Evolutionary conservation across 2,113 vertebrate species (phyloP).

Genomic region (Saguinus imperator): DNA sequence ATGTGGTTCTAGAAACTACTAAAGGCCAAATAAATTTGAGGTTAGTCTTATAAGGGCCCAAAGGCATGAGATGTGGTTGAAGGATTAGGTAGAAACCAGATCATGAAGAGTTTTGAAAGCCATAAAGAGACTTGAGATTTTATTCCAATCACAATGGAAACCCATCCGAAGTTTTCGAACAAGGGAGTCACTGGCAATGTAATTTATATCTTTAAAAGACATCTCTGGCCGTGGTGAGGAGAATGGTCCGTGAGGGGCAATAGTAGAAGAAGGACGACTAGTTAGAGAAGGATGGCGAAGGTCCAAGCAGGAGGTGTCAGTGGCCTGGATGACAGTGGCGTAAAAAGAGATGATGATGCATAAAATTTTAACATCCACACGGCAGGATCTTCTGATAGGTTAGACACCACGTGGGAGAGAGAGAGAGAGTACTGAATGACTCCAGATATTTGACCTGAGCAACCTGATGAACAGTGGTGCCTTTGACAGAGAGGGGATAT

Average conservation of each 20-base stretch:
- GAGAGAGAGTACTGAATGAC: background rate
- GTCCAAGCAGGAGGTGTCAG: background rate
- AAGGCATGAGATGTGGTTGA: background rate
- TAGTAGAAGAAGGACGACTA: background rate
- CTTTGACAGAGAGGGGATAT: background rate
- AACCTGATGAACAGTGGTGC: background rate
- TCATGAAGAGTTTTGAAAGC: background rate
- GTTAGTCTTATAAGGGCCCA: background rate
- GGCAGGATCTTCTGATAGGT: background rate
- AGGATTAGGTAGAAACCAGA: background rate
- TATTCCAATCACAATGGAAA: background rate
- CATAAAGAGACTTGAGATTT: background rate
- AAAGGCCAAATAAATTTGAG: background rate
- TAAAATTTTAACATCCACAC: background rate
- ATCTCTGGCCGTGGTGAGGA: background rate
- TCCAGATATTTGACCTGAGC: background rate
- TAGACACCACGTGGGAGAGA: background rate
- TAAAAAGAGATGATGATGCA: background rate
- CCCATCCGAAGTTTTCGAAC: background rate
- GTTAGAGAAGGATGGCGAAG: background rate
- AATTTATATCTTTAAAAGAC: background rate
- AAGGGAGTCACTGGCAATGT: background rate
- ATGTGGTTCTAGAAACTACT: background rate
- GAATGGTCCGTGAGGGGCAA: background rate
- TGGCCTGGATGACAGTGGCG: background rate